These are phyloP conservation scores for Lobophora halterata DNA, from an alignment of 2,888 invertebrate genomes.

Conservation along the genomic window DNA sequence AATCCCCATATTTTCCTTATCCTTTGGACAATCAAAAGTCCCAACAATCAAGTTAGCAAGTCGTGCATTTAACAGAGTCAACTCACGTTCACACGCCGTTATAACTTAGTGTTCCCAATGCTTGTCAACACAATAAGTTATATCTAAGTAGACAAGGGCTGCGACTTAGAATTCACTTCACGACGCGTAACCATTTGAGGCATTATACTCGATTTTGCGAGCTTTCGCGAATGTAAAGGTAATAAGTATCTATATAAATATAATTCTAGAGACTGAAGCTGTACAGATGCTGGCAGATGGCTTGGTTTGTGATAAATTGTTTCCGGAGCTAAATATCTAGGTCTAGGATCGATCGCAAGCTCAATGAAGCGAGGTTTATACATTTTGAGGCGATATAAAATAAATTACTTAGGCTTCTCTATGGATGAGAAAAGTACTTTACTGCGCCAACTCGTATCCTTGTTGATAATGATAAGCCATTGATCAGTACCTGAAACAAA, in stretches of 20 bases:
- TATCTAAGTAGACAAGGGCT: slow-evolving; percentile 12
- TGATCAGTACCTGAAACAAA: slow-evolving; percentile 8
- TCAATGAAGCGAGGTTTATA: too few relatives aligned
- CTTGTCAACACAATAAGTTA: slow-evolving; percentile 20
- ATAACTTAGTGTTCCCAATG: slow-evolving; percentile 20
- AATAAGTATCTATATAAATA: slow-evolving; percentile 9
- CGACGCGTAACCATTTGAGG: slow-evolving; percentile 14
- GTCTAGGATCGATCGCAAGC: too few relatives aligned
- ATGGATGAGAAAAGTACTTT: too few relatives aligned
- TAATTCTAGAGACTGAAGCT: neutral
- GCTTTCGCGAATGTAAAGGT: slow-evolving; percentile 13
- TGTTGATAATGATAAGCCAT: too few relatives aligned
- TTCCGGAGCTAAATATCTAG: neutral
- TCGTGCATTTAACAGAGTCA: slow-evolving; percentile 12
- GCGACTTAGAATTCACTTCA: slow-evolving; percentile 15
- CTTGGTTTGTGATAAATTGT: neutral
- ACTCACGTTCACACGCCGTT: slow-evolving; percentile 15
- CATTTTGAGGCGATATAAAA: too few relatives aligned
- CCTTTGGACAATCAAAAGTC: neutral
- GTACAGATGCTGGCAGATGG: slow-evolving; percentile 3
- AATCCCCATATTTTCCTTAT: slow-evolving; percentile 3
- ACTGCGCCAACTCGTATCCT: too few relatives aligned
- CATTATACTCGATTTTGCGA: slow-evolving; percentile 9
- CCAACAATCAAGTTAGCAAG: too few relatives aligned
- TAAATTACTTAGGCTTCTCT: too few relatives aligned